Percentiles rank a stretch among this genome's conserved stretches.
These are phyloP conservation scores for Drosophila nr. fundita DNA, from an alignment of 2,888 invertebrate species.

Conservation along the genomic window DNA sequence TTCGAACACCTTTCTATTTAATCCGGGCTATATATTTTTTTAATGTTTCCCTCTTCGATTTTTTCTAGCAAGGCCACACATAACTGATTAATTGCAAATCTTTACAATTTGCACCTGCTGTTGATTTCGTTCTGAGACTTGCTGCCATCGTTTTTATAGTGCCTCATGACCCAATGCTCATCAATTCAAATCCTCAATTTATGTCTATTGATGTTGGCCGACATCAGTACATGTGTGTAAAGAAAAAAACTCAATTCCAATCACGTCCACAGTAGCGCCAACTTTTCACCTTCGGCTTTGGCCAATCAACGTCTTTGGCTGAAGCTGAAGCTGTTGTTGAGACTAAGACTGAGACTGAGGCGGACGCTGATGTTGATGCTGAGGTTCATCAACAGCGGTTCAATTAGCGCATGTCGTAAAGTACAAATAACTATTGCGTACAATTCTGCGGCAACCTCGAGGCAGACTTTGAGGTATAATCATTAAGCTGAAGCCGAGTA, in stretches of 20 bases:
- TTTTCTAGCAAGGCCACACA: not conserved
- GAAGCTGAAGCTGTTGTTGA: slow-evolving; percentile 10
- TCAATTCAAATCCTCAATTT: slow-evolving; percentile 46
- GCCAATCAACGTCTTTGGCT: slow-evolving; percentile 54
- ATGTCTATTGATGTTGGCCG: slow-evolving; percentile 55
- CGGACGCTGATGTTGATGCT: slow-evolving; percentile 34
- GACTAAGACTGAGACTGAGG: slow-evolving; percentile 18
- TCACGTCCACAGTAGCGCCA: slow-evolving; percentile 52
- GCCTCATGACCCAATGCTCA: slow-evolving; percentile 42
- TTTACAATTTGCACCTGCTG: slow-evolving; percentile 30
- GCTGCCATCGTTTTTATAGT: slow-evolving; percentile 5
- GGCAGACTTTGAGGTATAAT: slow-evolving; percentile 56
- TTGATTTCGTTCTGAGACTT: slow-evolving; percentile 7
- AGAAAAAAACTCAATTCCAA: slow-evolving; percentile 46
- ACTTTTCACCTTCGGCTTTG: slow-evolving; percentile 60
- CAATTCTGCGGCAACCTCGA: slow-evolving; percentile 56
- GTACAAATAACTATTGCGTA: slow-evolving; percentile 78
- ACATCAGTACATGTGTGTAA: slow-evolving; percentile 21
- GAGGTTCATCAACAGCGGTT: slow-evolving; percentile 67
- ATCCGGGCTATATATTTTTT: not conserved
- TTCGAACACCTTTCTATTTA: not conserved
- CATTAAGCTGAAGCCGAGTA: slow-evolving; percentile 68
- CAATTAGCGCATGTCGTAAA: slow-evolving; percentile 79
- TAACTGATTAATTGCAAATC: slow-evolving; percentile 20
- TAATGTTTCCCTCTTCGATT: not conserved